phyloP scores from a whole-genome alignment of 2,888 invertebrate genomes.

The Acleris emargana region DNA sequence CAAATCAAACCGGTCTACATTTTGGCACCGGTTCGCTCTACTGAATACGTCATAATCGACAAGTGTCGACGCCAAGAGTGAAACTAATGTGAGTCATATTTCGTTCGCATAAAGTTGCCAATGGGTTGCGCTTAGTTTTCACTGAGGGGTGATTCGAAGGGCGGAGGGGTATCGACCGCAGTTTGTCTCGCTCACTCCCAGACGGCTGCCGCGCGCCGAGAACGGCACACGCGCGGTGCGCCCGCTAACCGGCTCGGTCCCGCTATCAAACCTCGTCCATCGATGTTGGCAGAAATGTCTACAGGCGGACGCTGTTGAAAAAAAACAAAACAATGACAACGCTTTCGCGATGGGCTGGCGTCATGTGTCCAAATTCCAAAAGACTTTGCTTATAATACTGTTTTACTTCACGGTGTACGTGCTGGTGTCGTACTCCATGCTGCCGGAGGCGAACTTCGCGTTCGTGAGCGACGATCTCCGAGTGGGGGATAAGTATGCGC shows the following conservation, averaged over 20 bases:
- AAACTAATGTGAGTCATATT: background rate
- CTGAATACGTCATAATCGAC: constrained; percentile 28
- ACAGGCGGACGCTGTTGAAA: constrained; percentile 33
- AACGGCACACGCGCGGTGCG: constrained; percentile 45
- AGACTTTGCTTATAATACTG: constrained; percentile 49
- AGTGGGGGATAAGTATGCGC: constrained; percentile 55
- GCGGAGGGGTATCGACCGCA: constrained; percentile 59
- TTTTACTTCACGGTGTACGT: constrained; percentile 54
- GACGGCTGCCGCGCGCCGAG: constrained; percentile 52
- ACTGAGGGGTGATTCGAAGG: constrained; percentile 32
- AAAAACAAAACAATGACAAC: constrained; percentile 23
- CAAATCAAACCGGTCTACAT: constrained; percentile 24
- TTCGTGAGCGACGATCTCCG: constrained; percentile 57
- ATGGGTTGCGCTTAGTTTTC: background rate
- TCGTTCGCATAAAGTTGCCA: background rate
- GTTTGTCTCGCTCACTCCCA: constrained; percentile 48
- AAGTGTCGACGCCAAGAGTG: constrained; percentile 7
- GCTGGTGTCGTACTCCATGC: constrained; percentile 49
- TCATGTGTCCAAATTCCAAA: constrained; percentile 55
- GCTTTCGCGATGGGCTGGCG: constrained; percentile 58
- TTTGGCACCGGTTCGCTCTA: constrained; percentile 6
- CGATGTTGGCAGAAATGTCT: constrained; percentile 39
- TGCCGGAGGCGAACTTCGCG: constrained; percentile 47
- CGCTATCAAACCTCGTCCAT: background rate
- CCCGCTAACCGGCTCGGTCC: constrained; percentile 30